phyloP scores from a whole-genome alignment of 1,140 invertebrate genomes.

The Drosophila nigrodunni region DNA sequence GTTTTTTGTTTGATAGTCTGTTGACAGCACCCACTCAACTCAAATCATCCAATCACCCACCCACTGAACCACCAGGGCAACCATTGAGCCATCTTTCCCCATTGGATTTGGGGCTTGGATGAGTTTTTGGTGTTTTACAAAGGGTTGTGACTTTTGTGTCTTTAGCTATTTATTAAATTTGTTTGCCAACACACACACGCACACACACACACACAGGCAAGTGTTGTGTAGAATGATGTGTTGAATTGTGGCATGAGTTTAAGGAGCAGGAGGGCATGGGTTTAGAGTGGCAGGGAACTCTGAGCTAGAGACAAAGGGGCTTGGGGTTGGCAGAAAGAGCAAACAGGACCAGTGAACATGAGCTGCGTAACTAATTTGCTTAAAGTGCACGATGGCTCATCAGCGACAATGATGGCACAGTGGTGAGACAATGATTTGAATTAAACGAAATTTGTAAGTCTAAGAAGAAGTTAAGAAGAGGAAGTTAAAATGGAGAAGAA shows the following conservation, averaged over 20 bases:
- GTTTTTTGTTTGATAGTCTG: slow-evolving; percentile 14
- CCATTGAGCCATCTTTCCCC: background rate
- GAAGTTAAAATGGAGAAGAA: no score
- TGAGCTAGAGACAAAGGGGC: background rate
- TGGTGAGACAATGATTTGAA: slow-evolving; percentile 9
- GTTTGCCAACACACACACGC: slow-evolving; percentile 65
- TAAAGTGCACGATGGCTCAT: slow-evolving; percentile 79
- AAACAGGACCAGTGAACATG: slow-evolving; percentile 66
- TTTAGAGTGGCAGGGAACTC: background rate
- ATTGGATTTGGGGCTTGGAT: background rate
- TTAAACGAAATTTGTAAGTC: background rate
- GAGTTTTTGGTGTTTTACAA: slow-evolving; percentile 45
- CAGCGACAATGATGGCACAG: slow-evolving; percentile 60
- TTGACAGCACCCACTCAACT: slow-evolving; percentile 36
- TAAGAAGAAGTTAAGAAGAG: background rate
- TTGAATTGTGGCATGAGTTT: background rate
- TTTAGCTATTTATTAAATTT: slow-evolving; percentile 83
- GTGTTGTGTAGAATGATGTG: background rate
- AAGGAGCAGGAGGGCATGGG: background rate
- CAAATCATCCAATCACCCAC: slow-evolving; percentile 11
- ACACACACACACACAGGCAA: slow-evolving; percentile 15
- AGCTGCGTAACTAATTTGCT: slow-evolving; percentile 82
- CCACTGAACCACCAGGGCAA: slow-evolving; percentile 13
- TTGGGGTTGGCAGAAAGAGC: slow-evolving; percentile 17
- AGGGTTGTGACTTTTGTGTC: slow-evolving; percentile 79